Percentiles rank a stretch among this genome's conserved stretches.
Conservation (phyloP, 2,113 vertebrate species). For the Trogon surrucura region DNA sequence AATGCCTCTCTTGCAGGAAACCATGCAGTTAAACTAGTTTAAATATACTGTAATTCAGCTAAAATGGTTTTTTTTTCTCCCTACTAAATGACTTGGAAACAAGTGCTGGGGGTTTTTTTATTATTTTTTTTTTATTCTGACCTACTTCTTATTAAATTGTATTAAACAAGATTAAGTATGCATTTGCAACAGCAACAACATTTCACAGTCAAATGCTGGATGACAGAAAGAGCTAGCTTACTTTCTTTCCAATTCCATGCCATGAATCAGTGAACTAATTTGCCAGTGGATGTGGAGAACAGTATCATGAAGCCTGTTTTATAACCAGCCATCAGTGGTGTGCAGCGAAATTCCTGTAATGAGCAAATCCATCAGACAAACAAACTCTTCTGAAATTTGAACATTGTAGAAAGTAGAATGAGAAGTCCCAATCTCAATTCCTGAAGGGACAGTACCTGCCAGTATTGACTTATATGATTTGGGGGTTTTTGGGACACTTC, state of each 20-base stretch:
- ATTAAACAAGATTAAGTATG: conserved; percentile 55
- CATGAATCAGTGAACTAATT: conserved; percentile 59
- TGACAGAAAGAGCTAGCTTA: conserved; percentile 46
- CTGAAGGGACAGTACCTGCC: neutral
- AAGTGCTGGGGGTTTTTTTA: no score
- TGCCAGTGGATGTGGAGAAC: conserved; percentile 18
- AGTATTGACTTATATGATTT: neutral
- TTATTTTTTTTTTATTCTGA: conserved; percentile 16
- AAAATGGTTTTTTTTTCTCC: neutral
- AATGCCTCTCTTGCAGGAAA: neutral
- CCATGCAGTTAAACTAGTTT: neutral
- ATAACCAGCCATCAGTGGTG: conserved; percentile 39
- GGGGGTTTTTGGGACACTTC: neutral
- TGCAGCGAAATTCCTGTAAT: conserved; percentile 48
- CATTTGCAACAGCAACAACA: conserved; percentile 18
- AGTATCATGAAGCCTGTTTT: conserved; percentile 39
- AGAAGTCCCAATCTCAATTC: neutral
- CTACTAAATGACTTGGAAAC: neutral
- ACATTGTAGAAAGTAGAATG: neutral
- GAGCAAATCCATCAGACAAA: conserved; percentile 44
- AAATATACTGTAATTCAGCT: neutral
- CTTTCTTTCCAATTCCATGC: conserved; percentile 43
- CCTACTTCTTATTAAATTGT: conserved; percentile 58
- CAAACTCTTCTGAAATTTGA: conserved; percentile 1
- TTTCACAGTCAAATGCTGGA: conserved; percentile 47